These are phyloP conservation scores for Brachymystax lenok DNA, from an alignment of 2,797 vertebrate genomes.

Conservation along the genomic window DNA sequence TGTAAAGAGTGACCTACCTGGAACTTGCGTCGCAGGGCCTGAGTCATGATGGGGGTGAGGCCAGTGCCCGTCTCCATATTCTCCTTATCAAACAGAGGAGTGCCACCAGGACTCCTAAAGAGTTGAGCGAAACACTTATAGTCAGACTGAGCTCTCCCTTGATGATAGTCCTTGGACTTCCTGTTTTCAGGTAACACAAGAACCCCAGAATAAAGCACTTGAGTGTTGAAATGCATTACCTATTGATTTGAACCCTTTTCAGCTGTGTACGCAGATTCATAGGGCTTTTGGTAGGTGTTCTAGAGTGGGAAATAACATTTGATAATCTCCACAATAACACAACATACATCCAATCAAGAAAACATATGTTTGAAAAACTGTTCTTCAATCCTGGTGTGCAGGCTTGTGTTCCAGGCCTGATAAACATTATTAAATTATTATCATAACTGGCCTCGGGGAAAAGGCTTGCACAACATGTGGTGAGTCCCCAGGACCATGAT, in stretches of 20 bases:
- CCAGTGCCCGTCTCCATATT: conserved; percentile 78
- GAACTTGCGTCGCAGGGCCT: conserved; percentile 76
- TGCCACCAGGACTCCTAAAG: conserved; percentile 80
- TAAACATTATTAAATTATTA: neutral
- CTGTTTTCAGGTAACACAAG: neutral
- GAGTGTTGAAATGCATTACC: conserved; percentile 33
- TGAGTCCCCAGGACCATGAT: neutral
- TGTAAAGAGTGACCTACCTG: conserved; percentile 61
- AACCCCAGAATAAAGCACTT: neutral
- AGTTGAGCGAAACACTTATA: neutral
- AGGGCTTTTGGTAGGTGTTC: conserved; percentile 69
- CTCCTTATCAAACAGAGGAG: conserved; percentile 78
- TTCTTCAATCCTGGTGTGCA: too few relatives aligned
- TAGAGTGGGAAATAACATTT: conserved; percentile 22
- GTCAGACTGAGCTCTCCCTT: neutral
- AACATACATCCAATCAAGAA: neutral
- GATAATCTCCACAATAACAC: neutral
- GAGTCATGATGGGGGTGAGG: conserved; percentile 77
- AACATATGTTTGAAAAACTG: neutral
- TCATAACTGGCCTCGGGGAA: neutral
- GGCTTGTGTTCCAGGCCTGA: too few relatives aligned
- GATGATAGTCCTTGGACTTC: neutral
- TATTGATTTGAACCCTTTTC: conserved; percentile 76
- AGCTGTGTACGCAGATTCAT: conserved; percentile 76
- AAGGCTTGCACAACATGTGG: neutral